phyloP scores from a whole-genome alignment of 2,113 vertebrate genomes.

The Romanogobio albipinnatus region DNA sequence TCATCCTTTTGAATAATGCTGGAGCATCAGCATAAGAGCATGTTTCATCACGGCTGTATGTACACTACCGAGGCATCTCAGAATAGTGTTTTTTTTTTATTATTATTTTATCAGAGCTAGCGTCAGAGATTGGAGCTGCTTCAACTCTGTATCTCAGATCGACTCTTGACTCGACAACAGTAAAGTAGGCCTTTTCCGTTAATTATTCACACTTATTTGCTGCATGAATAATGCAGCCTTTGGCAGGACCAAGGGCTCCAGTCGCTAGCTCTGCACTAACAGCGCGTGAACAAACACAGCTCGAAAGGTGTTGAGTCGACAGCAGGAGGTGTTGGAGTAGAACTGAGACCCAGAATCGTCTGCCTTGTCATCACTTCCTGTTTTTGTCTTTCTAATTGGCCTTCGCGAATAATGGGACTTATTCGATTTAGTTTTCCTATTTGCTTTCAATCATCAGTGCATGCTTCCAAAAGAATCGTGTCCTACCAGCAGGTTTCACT shows the following conservation, averaged over 20 bases:
- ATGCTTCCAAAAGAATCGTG: neutral
- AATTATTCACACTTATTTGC: conserved; percentile 56
- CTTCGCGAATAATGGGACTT: neutral
- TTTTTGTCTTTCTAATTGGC: conserved; percentile 11
- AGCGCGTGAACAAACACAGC: conserved; percentile 29
- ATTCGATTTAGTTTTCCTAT: neutral
- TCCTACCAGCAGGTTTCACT: neutral
- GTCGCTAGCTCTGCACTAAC: conserved; percentile 32
- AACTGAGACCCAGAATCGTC: conserved; percentile 3
- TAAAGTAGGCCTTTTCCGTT: conserved; percentile 35
- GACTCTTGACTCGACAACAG: conserved; percentile 7
- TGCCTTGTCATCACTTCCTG: conserved; percentile 41
- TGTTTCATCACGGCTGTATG: neutral
- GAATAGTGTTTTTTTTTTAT: neutral
- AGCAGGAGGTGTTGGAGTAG: conserved; percentile 22
- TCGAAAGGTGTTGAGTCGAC: conserved; percentile 17
- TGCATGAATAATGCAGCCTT: conserved; percentile 54
- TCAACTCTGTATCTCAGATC: neutral
- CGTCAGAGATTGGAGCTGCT: neutral
- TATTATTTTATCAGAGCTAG: neutral
- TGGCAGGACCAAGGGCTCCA: conserved; percentile 36
- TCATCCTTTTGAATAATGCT: neutral
- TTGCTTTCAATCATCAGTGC: neutral
- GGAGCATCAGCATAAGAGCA: neutral
- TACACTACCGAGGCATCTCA: neutral